These are phyloP conservation scores for Yponomeuta malinellus DNA, from an alignment of 2,888 invertebrate species.

Conservation along the genomic window DNA sequence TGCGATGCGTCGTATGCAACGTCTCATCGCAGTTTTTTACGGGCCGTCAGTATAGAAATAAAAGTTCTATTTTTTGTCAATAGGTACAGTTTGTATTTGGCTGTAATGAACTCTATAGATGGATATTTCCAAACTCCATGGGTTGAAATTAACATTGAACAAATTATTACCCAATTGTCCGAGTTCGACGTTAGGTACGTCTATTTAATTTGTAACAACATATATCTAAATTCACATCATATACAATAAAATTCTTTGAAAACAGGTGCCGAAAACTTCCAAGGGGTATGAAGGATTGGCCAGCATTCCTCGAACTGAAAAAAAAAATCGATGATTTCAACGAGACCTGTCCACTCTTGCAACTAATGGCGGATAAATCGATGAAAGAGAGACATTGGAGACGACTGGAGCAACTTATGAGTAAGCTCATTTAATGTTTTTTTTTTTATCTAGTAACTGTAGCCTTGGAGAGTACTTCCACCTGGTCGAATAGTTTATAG, in stretches of 20 bases:
- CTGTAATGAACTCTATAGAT: slow-evolving; percentile 90
- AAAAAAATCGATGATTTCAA: slow-evolving; percentile 94
- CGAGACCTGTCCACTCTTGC: slow-evolving; percentile 89
- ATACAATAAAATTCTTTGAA: background rate
- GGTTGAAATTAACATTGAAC: slow-evolving; percentile 88
- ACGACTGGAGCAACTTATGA: slow-evolving; percentile 67
- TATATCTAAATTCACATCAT: no score
- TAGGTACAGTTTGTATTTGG: slow-evolving; percentile 79
- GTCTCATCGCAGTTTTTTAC: no score
- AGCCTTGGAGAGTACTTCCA: no score
- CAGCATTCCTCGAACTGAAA: slow-evolving; percentile 89
- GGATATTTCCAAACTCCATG: slow-evolving; percentile 91
- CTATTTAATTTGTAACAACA: background rate
- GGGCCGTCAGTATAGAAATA: no score
- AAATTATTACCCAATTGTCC: slow-evolving; percentile 84
- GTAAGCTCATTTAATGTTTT: slow-evolving; percentile 30
- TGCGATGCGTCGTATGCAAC: no score
- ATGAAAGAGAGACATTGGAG: slow-evolving; percentile 90
- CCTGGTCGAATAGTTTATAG: no score
- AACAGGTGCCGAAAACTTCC: slow-evolving; percentile 87
- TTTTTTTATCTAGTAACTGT: no score
- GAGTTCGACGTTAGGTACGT: slow-evolving; percentile 88
- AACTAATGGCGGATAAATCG: slow-evolving; percentile 91
- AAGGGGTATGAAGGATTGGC: slow-evolving; percentile 91
- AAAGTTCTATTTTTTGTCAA: slow-evolving; percentile 15